These are phyloP conservation scores for human (Homo sapiens) DNA, from an alignment of 2,113 vertebrate species.

Conservation along the genomic window GRCh38 chr16:79657001-79657500, in stretches of 20 bases:
- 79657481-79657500: background rate
- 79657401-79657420: background rate
- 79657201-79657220: background rate
- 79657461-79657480: background rate
- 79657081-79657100: background rate
- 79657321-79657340: background rate
- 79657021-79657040: constrained; percentile 59
- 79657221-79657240: background rate
- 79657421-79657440: background rate
- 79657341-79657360: background rate
- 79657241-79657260: background rate
- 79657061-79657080: constrained; percentile 54
- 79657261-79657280: background rate
- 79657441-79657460: constrained; percentile 1
- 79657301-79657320: background rate
- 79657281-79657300: accelerated
- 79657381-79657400: background rate
- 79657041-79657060: constrained; percentile 50
- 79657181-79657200: background rate
- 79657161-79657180: background rate
- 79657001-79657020: background rate
- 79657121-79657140: background rate
- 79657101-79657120: background rate
- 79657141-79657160: background rate
- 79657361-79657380: constrained; percentile 10